phyloP scores from a whole-genome alignment of 2,888 invertebrate species.

The Trimorus sp. region DNA sequence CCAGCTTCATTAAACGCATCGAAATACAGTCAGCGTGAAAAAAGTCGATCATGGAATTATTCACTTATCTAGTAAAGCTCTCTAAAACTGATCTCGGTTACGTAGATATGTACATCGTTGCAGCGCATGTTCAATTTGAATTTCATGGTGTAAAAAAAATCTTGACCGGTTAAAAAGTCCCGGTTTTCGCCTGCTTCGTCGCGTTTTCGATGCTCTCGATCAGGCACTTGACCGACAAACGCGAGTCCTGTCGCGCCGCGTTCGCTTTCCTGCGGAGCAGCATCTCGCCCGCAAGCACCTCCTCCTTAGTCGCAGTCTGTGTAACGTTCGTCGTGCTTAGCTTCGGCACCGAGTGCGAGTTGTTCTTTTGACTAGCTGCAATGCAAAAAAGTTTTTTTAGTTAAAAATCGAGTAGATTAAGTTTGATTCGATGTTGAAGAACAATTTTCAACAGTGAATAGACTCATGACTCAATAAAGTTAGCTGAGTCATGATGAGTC shows the following conservation, averaged over 20 bases:
- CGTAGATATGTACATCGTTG: constrained; percentile 39
- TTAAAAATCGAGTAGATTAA: too few species aligned
- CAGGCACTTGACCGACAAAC: constrained; percentile 93
- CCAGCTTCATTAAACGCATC: too few species aligned
- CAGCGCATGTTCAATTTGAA: not conserved
- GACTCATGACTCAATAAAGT: too few species aligned
- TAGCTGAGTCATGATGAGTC: not conserved
- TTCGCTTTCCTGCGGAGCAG: constrained; percentile 84
- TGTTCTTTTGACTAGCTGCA: constrained; percentile 78
- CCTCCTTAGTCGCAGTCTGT: constrained; percentile 71
- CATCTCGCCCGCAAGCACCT: constrained; percentile 83
- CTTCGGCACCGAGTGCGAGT: constrained; percentile 76
- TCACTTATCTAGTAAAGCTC: constrained; percentile 14
- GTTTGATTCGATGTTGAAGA: too few species aligned
- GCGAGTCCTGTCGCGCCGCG: constrained; percentile 86
- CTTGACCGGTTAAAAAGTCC: constrained; percentile 71
- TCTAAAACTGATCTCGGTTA: constrained; percentile 18
- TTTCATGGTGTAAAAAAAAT: not conserved
- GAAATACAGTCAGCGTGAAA: constrained; percentile 30
- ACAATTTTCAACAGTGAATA: too few species aligned
- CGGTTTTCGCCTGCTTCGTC: constrained; percentile 87
- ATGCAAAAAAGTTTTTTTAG: too few species aligned
- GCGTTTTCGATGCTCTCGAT: constrained; percentile 96
- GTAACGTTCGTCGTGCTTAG: constrained; percentile 81
- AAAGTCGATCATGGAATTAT: constrained; percentile 14